Conservation (phyloP, 1,140 invertebrate species). For the Sycophila sp. region DNA sequence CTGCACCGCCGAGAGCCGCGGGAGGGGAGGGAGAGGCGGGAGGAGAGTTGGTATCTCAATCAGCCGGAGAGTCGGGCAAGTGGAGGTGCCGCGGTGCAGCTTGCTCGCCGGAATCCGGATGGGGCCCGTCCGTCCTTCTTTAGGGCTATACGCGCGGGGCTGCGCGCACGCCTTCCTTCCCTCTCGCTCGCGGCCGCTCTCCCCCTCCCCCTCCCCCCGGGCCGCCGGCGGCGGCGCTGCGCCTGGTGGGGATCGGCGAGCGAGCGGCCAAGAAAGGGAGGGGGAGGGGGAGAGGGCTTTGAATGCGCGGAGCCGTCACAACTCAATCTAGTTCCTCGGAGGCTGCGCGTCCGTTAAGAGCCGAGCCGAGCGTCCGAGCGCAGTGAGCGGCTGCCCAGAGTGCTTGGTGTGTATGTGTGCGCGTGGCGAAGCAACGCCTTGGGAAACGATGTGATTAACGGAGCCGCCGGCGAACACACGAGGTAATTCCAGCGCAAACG, state of each 20-base stretch:
- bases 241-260: neutral
- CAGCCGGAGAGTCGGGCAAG: slow-evolving; percentile 55
- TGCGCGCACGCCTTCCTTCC: neutral
- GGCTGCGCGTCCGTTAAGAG: slow-evolving; percentile 43
- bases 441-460: too few relatives aligned
- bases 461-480: too few relatives aligned
- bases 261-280: slow-evolving; percentile 6
- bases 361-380: neutral
- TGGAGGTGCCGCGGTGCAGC: slow-evolving; percentile 45
- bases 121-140: too few relatives aligned
- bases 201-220: neutral
- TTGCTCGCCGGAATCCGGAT: too few relatives aligned
- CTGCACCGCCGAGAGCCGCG: neutral
- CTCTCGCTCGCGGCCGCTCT: slow-evolving; percentile 19
- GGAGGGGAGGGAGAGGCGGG: neutral
- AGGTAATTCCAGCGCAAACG: too few relatives aligned
- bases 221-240: neutral
- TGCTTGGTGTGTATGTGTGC: too few relatives aligned
- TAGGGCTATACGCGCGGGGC: neutral
- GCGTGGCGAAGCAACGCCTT: too few relatives aligned
- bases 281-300: slow-evolving; percentile 48
- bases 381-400: too few relatives aligned
- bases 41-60: slow-evolving; percentile 62
- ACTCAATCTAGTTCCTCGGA: slow-evolving; percentile 64
- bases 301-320: slow-evolving; percentile 60